phyloP scores from a whole-genome alignment of 64 coral and sea anemone species.

The Actinia tenebrosa region DNA sequence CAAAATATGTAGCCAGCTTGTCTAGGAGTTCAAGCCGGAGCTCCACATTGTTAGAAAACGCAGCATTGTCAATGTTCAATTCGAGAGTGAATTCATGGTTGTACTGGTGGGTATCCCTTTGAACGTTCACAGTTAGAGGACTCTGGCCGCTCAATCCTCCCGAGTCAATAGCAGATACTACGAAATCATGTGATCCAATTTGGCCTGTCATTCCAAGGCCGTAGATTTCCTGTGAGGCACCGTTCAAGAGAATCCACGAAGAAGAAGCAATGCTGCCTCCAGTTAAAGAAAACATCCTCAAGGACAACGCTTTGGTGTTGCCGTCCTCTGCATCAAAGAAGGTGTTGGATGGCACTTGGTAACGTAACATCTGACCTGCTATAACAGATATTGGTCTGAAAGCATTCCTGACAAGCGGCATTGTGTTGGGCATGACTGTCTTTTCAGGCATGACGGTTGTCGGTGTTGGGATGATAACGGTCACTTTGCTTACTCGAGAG shows the following conservation, averaged over 20 bases:
- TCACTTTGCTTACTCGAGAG: slow-evolving; percentile 11
- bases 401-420: not conserved
- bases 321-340: slow-evolving; percentile 67
- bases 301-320: slow-evolving; percentile 40
- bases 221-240: slow-evolving; percentile 56
- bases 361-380: slow-evolving; percentile 32
- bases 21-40: slow-evolving; percentile 40
- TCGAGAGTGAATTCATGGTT: slow-evolving; percentile 52
- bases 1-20: slow-evolving; percentile 38
- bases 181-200: slow-evolving; percentile 17
- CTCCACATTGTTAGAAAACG: slow-evolving; percentile 43
- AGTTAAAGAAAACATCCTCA: slow-evolving; percentile 40
- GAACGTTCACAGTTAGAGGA: slow-evolving; percentile 37
- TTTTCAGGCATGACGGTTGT: not conserved
- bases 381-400: slow-evolving; percentile 23
- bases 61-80: slow-evolving; percentile 24
- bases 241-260: slow-evolving; percentile 60
- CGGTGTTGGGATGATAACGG: slow-evolving; percentile 38
- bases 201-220: slow-evolving; percentile 24
- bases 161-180: slow-evolving; percentile 55
- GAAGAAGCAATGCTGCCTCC: slow-evolving; percentile 2
- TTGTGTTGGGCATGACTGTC: not conserved
- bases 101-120: not conserved
- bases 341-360: slow-evolving; percentile 43
- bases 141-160: not conserved